These are phyloP conservation scores for Porites evermanni DNA, from an alignment of 92 coral and sea anemone genomes.

Conservation along the genomic window DNA sequence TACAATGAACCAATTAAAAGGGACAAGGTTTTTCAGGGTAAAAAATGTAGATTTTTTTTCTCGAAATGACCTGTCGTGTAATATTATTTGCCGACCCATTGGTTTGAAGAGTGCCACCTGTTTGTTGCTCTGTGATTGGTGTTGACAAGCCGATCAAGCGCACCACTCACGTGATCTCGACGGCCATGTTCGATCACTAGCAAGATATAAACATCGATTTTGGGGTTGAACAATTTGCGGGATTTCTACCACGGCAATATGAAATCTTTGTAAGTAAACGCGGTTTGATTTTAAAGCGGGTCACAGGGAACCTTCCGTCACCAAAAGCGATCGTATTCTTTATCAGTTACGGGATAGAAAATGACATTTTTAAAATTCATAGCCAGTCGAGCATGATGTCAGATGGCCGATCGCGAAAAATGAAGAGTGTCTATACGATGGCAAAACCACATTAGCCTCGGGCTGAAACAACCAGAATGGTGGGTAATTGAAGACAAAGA, in stretches of 20 bases:
- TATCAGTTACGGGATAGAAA: slow-evolving; percentile 7
- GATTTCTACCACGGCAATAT: slow-evolving; percentile 10
- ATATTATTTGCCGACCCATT: slow-evolving; percentile 30
- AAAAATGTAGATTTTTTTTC: slow-evolving; percentile 13
- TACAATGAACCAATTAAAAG: slow-evolving; percentile 34
- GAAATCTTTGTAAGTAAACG: not conserved
- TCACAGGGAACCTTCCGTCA: not conserved
- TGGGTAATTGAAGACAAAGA: slow-evolving; percentile 13
- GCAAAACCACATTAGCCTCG: slow-evolving; percentile 12
- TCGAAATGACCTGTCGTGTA: slow-evolving; percentile 5
- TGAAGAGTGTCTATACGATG: slow-evolving; percentile 22
- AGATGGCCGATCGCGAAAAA: not conserved
- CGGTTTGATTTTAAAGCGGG: not conserved
- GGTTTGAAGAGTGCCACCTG: slow-evolving; percentile 64
- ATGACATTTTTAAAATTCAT: slow-evolving; percentile 19
- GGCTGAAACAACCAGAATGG: not conserved
- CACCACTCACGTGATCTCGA: slow-evolving; percentile 70
- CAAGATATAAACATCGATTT: slow-evolving; percentile 36
- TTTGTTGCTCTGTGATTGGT: slow-evolving; percentile 76
- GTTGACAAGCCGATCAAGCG: slow-evolving; percentile 63
- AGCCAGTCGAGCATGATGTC: slow-evolving; percentile 24
- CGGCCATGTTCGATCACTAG: slow-evolving; percentile 44
- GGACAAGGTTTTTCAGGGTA: slow-evolving; percentile 19
- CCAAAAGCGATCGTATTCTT: not conserved
- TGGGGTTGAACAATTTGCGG: not conserved